These are phyloP conservation scores for Galbula dea DNA, from an alignment of 2,113 vertebrate genomes.

Conservation along the genomic window DNA sequence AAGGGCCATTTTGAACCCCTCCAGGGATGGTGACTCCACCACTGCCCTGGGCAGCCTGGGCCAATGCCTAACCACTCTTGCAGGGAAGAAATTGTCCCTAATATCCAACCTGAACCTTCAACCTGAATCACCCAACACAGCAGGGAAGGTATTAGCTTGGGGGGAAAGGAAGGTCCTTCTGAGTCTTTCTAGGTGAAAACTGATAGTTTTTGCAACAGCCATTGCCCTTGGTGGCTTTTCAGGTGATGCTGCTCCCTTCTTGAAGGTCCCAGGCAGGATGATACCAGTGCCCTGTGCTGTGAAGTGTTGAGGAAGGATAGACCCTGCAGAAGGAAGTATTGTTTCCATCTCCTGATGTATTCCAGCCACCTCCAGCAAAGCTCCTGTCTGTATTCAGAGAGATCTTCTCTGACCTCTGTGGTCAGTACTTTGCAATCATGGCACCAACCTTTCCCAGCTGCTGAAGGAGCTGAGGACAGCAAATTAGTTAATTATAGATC, in stretches of 20 bases:
- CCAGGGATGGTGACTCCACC: too few species aligned
- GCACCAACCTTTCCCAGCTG: background rate
- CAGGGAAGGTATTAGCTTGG: too few species aligned
- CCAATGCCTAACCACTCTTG: too few species aligned
- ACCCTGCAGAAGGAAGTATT: fast-evolving
- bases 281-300: fast-evolving
- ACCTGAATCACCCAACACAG: fast-evolving
- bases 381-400: fast-evolving
- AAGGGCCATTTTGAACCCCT: too few species aligned
- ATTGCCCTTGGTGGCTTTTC: fast-evolving
- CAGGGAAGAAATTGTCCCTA: too few species aligned
- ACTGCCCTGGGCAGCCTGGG: too few species aligned
- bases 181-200: background rate
- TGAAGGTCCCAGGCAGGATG: fast-evolving
- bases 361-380: background rate
- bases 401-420: fast-evolving
- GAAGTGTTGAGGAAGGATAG: fast-evolving
- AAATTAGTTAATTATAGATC: background rate
- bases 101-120: too few species aligned
- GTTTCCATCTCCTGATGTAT: fast-evolving
- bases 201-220: fast-evolving
- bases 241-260: background rate
- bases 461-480: background rate
- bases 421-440: background rate
- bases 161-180: background rate